These are phyloP conservation scores for Spialia ferax DNA, from an alignment of 2,888 invertebrate species.

Conservation along the genomic window DNA sequence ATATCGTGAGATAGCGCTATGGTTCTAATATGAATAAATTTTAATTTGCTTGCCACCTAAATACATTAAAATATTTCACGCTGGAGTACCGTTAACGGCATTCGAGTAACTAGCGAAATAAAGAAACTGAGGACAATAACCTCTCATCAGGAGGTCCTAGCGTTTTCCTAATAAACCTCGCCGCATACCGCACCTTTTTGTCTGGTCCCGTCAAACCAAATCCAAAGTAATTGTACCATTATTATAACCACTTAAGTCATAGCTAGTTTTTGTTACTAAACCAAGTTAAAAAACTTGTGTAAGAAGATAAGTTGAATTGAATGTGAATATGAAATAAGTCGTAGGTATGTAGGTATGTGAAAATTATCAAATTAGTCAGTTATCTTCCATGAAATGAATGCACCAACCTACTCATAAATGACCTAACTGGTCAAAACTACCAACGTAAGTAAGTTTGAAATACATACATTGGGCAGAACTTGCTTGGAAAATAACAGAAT, in stretches of 20 bases:
- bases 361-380: too few species aligned
- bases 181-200: conserved; percentile 16
- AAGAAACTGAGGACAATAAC: conserved; percentile 29
- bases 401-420: too few species aligned
- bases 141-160: conserved; percentile 26
- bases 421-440: too few species aligned
- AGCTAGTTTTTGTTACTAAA: neutral
- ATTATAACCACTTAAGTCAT: neutral
- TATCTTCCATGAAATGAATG: too few species aligned
- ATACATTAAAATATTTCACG: neutral
- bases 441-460: too few species aligned
- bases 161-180: conserved; percentile 9
- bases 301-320: too few species aligned
- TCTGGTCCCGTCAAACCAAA: neutral
- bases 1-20: neutral
- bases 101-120: conserved; percentile 28
- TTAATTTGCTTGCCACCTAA: neutral
- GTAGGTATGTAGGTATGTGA: too few species aligned
- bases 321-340: too few species aligned
- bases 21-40: neutral
- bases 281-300: too few species aligned
- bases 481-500: too few species aligned
- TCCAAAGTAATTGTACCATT: neutral
- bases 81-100: conserved; percentile 11
- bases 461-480: too few species aligned